Conservation (phyloP, 2,888 invertebrate genomes). For the Chromoteleia sp. region DNA sequence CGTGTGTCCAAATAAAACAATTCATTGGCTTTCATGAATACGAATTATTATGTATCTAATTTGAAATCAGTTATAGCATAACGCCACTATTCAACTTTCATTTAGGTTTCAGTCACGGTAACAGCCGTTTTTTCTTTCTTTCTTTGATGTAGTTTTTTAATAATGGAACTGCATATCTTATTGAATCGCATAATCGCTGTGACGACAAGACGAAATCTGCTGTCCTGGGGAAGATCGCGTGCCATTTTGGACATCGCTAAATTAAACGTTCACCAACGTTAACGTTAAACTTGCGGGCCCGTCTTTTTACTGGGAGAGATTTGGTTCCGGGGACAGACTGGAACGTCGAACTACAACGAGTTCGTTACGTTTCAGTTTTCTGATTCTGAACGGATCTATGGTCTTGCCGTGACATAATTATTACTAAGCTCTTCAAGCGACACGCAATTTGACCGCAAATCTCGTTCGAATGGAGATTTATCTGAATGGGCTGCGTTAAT, state of each 20-base stretch:
- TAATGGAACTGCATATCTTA: conserved; percentile 27
- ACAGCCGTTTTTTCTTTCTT: neutral
- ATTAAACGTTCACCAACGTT: conserved; percentile 82
- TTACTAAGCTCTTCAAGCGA: conserved; percentile 71
- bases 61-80: neutral
- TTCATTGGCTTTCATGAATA: neutral
- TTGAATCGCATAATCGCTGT: conserved; percentile 27
- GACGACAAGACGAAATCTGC: conserved; percentile 27
- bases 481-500: conserved; percentile 51
- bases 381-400: conserved; percentile 62
- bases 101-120: neutral
- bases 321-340: conserved; percentile 74
- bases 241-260: conserved; percentile 79
- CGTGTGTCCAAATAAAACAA: neutral
- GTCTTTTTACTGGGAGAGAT: conserved; percentile 59
- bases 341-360: conserved; percentile 68
- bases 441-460: conserved; percentile 73
- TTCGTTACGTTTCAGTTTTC: conserved; percentile 51
- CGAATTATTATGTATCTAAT: conserved; percentile 73
- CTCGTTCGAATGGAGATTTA: conserved; percentile 66
- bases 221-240: conserved; percentile 75
- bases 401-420: conserved; percentile 75
- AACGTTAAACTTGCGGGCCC: conserved; percentile 83
- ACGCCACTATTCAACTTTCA: neutral
- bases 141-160: conserved; percentile 16